Conservation (phyloP, 2,888 invertebrate species). For the Lutraria lutraria region DNA sequence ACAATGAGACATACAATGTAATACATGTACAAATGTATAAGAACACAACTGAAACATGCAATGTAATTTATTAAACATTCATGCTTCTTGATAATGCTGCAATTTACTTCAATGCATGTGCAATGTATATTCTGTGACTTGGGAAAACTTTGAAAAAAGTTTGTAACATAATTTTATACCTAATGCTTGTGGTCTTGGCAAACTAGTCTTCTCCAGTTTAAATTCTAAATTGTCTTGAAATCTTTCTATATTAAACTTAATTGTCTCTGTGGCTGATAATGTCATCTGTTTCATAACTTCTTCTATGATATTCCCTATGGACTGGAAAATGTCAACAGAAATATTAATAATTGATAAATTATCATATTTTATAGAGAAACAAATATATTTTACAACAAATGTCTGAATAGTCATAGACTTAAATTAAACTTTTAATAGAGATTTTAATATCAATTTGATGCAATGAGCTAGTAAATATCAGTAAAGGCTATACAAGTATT, state of each 20-base stretch:
- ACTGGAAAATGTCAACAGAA: slow-evolving; percentile 62
- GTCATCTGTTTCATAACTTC: slow-evolving; percentile 75
- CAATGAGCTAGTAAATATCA: too few relatives aligned
- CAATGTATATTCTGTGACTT: not conserved
- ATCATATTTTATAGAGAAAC: too few relatives aligned
- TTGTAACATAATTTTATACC: slow-evolving; percentile 69
- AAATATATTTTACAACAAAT: too few relatives aligned
- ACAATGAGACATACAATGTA: too few relatives aligned
- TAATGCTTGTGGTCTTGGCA: slow-evolving; percentile 79
- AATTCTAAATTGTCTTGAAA: slow-evolving; percentile 77
- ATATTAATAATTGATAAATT: too few relatives aligned
- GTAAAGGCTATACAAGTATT: too few relatives aligned
- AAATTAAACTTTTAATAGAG: too few relatives aligned
- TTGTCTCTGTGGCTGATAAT: slow-evolving; percentile 67
- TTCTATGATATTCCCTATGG: slow-evolving; percentile 72
- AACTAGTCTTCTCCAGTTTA: slow-evolving; percentile 78
- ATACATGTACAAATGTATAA: too few relatives aligned
- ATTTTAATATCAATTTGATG: too few relatives aligned
- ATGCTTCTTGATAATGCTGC: not conserved
- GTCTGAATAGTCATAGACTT: too few relatives aligned
- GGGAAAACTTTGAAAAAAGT: not conserved
- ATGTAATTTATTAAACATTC: not conserved
- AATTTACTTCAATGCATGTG: not conserved
- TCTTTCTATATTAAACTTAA: slow-evolving; percentile 70
- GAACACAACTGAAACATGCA: too few relatives aligned